Base-by-base conservation (phyloP, 2,797 vertebrate species). In the Phrynocephalus forsythii region DNA sequence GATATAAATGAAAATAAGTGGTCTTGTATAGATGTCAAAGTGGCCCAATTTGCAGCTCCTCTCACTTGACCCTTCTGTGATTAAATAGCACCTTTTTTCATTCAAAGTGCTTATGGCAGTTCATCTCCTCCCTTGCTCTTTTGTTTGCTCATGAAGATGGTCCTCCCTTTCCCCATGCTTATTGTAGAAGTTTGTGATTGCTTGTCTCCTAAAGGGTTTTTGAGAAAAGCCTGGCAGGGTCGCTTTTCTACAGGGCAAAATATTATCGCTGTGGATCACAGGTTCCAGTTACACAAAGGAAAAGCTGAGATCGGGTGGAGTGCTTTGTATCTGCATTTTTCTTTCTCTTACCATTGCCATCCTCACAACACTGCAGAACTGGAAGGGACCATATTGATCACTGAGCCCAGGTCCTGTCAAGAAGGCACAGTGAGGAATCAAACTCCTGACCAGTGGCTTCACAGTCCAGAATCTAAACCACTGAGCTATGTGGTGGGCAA, bases 81-180 rank as follows among this genome's bases (percentile, higher is more conserved):
- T 92, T 94, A 91, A 94, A 88, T 90, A 94, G n/a, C 48, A 87
- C 68, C n/a, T n/a, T 85, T 91, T 90, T 86, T 94, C 92, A 95
- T 95, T 92, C 95, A 93, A 87, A 8, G 1, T n/a, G 87, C 88
- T 92, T 89, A 73, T 79, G 94, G 87, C 30, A 71, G 88, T 91
- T 91, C 0, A 76, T 91, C 86, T 87, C 89, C 90, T 67, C 56
- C 67, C 6, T 13, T 80, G 30, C 33, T 15, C 77, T 90, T 92
- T 91, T 91, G 87, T 84, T 94, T 95, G 91, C 86, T 94, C 78
- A 90, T 30, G 84, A 87, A 38, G 48, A 78, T 86, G 63, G 1
- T 56, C 56, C 28, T 56, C 22, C 10, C 89, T 92, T 92, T 93
- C 89, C 88, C 86, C 85, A 91, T 87, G 88, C 38, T 94, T 92